These are phyloP conservation scores for Triops longicaudatus DNA, from an alignment of 1,140 invertebrate genomes.

Conservation along the genomic window DNA sequence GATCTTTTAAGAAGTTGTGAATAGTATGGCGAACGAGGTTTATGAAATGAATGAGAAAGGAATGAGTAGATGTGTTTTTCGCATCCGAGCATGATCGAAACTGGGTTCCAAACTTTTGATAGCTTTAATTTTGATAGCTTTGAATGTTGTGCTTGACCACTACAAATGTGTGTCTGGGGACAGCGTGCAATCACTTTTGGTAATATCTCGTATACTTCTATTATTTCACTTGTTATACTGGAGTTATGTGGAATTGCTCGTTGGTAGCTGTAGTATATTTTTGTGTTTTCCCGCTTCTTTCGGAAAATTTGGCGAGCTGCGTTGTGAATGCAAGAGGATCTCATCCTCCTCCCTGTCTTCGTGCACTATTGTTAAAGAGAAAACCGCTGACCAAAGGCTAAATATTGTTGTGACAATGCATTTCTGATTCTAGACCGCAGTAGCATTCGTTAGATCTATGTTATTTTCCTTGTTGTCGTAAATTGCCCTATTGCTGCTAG, in stretches of 20 bases:
- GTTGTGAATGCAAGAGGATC: background rate
- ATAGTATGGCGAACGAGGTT: too few species aligned
- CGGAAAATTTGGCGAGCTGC: background rate
- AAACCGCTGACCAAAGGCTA: slow-evolving; percentile 13
- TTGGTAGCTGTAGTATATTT: background rate
- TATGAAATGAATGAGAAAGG: too few species aligned
- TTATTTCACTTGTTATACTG: background rate
- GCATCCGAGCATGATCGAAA: background rate
- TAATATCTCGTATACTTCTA: background rate
- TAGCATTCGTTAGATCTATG: background rate
- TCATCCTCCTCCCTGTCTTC: background rate
- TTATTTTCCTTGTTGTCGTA: background rate
- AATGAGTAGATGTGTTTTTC: background rate
- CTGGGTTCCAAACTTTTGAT: background rate
- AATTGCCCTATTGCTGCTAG: background rate
- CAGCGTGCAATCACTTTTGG: slow-evolving; percentile 3
- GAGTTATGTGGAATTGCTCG: background rate
- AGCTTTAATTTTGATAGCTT: background rate
- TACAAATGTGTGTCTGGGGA: background rate
- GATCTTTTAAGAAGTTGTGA: too few species aligned
- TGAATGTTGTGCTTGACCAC: slow-evolving; percentile 11
- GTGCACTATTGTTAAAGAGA: background rate
- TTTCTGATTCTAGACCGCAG: background rate
- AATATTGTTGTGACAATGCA: slow-evolving; percentile 1
- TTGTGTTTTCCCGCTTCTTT: background rate